These are phyloP conservation scores for Carterocephalus palaemon DNA, from an alignment of 2,888 invertebrate species.

Conservation along the genomic window DNA sequence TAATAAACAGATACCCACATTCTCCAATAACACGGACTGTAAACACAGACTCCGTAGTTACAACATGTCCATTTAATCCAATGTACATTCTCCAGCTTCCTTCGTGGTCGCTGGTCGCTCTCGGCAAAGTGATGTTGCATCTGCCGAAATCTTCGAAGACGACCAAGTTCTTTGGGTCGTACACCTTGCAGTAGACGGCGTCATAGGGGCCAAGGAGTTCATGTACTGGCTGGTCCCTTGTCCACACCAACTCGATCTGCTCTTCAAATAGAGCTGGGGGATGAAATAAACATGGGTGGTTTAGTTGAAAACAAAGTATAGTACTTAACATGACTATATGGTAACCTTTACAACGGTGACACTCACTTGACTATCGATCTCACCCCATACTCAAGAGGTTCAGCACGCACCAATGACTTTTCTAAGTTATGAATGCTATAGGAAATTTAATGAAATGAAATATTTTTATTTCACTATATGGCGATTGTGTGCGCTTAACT, in stretches of 20 bases:
- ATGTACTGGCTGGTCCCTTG: slow-evolving; percentile 39
- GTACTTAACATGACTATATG: too few species aligned
- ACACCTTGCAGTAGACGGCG: slow-evolving; percentile 54
- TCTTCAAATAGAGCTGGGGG: neutral
- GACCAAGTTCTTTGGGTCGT: slow-evolving; percentile 36
- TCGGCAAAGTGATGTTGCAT: slow-evolving; percentile 48
- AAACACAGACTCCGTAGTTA: slow-evolving; percentile 40
- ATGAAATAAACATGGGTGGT: too few species aligned
- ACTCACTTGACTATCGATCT: too few species aligned
- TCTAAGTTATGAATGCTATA: too few species aligned
- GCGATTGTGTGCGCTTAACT: too few species aligned
- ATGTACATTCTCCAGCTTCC: slow-evolving; percentile 54
- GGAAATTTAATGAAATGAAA: too few species aligned
- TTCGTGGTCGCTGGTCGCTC: slow-evolving; percentile 41
- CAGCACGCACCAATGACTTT: too few species aligned
- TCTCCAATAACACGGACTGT: slow-evolving; percentile 39
- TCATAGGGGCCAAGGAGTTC: slow-evolving; percentile 48
- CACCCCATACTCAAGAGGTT: too few species aligned
- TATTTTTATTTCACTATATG: too few species aligned
- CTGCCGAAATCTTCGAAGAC: slow-evolving; percentile 55
- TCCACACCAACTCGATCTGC: slow-evolving; percentile 31
- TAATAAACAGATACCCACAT: slow-evolving; percentile 43
- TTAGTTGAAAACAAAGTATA: too few species aligned
- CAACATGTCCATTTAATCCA: slow-evolving; percentile 44
- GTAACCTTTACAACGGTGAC: too few species aligned